Evolutionary conservation across 2,888 invertebrate species (phyloP).

Genomic region (Papilio elwesi): DNA sequence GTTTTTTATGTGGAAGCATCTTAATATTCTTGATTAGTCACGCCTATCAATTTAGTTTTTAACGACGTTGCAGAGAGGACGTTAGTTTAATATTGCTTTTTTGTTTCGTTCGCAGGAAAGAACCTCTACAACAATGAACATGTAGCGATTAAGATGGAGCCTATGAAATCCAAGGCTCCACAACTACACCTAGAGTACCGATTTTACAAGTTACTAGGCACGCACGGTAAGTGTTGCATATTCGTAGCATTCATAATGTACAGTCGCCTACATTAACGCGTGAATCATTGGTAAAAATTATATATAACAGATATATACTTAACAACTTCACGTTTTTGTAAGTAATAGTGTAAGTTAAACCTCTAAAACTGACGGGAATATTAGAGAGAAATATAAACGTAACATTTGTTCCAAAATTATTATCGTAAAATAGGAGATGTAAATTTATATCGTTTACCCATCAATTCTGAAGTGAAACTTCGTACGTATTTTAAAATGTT

Average conservation of each 20-base stretch:
- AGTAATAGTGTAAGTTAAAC: no score
- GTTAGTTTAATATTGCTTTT: conserved; percentile 11
- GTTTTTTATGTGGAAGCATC: not conserved
- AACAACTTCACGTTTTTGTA: no score
- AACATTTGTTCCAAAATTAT: no score
- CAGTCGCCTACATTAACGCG: conserved; percentile 1
- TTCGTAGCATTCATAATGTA: conserved; percentile 1
- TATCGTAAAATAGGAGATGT: no score
- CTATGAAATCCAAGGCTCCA: conserved; percentile 99
- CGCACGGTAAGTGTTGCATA: conserved; percentile 90
- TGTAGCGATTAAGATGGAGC: conserved; percentile 99
- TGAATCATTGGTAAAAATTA: no score
- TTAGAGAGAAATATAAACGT: no score
- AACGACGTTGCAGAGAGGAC: not conserved
- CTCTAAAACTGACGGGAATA: no score
- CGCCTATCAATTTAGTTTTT: conserved; percentile 7
- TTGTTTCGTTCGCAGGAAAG: conserved; percentile 90
- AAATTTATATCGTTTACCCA: no score
- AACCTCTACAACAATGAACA: conserved; percentile 99
- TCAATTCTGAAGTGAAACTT: no score
- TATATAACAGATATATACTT: no score
- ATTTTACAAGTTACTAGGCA: conserved; percentile 99
- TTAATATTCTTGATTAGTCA: not conserved
- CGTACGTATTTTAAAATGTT: no score
- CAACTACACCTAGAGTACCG: conserved; percentile 99